Base-by-base conservation (phyloP, 2,888 invertebrate genomes). In the Leucania comma region DNA sequence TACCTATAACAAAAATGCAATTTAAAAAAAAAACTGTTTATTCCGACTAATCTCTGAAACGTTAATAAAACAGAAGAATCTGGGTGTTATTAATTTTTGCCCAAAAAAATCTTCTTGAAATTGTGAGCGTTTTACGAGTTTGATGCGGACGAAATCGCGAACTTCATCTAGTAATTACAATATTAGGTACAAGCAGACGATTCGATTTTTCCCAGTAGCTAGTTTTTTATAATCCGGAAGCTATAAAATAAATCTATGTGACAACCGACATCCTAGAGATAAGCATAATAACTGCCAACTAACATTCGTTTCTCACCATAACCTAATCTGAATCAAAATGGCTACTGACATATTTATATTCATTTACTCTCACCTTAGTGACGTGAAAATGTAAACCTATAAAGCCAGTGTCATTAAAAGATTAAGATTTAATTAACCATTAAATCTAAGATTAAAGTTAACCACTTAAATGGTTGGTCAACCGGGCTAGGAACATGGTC, bases 401-500 rank as follows among this genome's bases (percentile, higher is more conserved):
- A 35, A 50, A 51, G 29, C 32, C 26, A 58, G 20, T 20, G 2
- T 60, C 53, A 58, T 65, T 67, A 67, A 62, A 62, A 60, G 6
- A 53, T 51, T 6, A 72, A 50, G 42, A 61, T 72, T 24, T 62
- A 62, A 58, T 64, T 68, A 51, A 54, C 64, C 48, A 58, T 57
- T 42, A 54, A 57, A 54, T 9, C 46, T 42, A 51, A 78, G 59
- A 72, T 78, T 72, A 35, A 64, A 69, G 54, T 58, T 46, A 57
- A 72, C 66, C 65, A 78, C 65, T 75, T 67, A 69, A 38, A 51
- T 14, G 26, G 32, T 78, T 75, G 50, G 48, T 61, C 58, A 74
- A 83, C 80, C 22, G 24, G 51, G 67, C 20, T 69, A 35, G 63
- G 51, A 65, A 74, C 60, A 56, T 68, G 62, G 22, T 10, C 5